These are phyloP conservation scores for Dendrocopos noguchii DNA, from an alignment of 2,113 vertebrate genomes.

Conservation along the genomic window DNA sequence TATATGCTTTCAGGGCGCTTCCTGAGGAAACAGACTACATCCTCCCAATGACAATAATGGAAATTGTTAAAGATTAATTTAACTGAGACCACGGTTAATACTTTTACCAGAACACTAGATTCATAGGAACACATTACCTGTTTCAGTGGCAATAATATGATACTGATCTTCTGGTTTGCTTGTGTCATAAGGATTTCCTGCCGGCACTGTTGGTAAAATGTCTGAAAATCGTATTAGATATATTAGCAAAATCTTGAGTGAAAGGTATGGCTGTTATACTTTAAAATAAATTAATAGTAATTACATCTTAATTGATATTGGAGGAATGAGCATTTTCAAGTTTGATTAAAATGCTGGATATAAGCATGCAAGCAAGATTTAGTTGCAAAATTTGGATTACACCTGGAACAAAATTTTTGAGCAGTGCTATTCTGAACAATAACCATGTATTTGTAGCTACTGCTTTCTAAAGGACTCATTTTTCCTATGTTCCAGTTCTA, in stretches of 20 bases:
- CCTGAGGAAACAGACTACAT: background rate
- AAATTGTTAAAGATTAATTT: background rate
- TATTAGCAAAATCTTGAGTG: background rate
- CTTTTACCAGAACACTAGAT: constrained; percentile 12
- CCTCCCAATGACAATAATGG: background rate
- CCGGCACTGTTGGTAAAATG: constrained; percentile 70
- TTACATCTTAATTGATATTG: background rate
- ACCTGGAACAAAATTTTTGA: constrained; percentile 37
- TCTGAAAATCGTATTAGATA: constrained; percentile 70
- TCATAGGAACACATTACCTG: constrained; percentile 70
- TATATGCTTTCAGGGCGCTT: background rate
- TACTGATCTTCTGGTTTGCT: constrained; percentile 78
- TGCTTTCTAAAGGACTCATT: background rate
- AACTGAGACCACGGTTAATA: background rate
- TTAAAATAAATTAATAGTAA: background rate
- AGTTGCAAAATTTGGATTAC: background rate
- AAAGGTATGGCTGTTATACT: background rate
- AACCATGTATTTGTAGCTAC: background rate
- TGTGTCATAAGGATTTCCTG: constrained; percentile 75
- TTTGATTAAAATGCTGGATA: background rate
- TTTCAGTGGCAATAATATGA: constrained; percentile 80
- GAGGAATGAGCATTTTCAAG: background rate
- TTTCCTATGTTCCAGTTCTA: constrained; percentile 1
- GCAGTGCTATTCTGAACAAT: background rate
- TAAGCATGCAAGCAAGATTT: background rate